These are phyloP conservation scores for Drosophila ananassae DNA, from an alignment of 1,140 invertebrate genomes.

Conservation along the genomic window DNA sequence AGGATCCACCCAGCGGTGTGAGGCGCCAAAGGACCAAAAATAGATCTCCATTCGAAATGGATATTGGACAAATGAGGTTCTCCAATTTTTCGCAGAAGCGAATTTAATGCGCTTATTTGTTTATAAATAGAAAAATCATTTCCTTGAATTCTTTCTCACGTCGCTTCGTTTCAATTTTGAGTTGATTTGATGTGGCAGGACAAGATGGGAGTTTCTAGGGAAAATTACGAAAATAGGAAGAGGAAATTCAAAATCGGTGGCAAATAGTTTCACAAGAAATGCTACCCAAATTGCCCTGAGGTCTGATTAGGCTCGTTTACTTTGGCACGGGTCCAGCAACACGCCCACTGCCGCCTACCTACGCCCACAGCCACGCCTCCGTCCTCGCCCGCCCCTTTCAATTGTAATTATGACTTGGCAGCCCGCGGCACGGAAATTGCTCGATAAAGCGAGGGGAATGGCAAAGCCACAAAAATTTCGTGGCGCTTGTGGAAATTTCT, in stretches of 20 bases:
- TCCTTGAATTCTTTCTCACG: conserved; percentile 29
- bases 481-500: conserved; percentile 48
- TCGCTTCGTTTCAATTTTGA: conserved; percentile 15
- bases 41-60: conserved; percentile 38
- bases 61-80: conserved; percentile 53
- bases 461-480: conserved; percentile 40
- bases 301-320: conserved; percentile 45
- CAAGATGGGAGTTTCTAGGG: not conserved
- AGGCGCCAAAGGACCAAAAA: conserved; percentile 19
- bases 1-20: not conserved
- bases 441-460: not conserved
- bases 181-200: conserved; percentile 51
- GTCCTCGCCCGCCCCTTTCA: conserved; percentile 19
- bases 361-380: not conserved
- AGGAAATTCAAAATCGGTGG: conserved; percentile 5
- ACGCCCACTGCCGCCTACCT: not conserved
- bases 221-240: conserved; percentile 12
- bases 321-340: conserved; percentile 40
- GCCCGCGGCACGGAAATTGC: conserved; percentile 45
- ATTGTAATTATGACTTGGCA: conserved; percentile 62
- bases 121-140: conserved; percentile 43
- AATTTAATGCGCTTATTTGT: conserved; percentile 49
- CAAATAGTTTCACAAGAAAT: conserved; percentile 46
- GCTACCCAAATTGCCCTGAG: conserved; percentile 11
- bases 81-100: conserved; percentile 6